Conservation (phyloP, 2,797 vertebrate species). For the Sciaenops ocellatus region DNA sequence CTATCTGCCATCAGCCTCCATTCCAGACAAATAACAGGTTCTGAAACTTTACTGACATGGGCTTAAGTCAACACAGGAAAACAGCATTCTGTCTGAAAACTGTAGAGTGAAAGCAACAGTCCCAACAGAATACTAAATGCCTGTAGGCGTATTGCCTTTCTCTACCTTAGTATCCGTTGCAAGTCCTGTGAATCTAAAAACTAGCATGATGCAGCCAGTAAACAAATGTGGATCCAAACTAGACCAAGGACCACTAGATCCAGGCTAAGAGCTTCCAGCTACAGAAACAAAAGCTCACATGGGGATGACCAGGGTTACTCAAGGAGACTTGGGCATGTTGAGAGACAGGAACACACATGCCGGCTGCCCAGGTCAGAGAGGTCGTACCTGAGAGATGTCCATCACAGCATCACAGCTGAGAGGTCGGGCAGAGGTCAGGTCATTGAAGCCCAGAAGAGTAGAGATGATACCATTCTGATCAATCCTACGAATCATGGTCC, state of each 20-base stretch:
- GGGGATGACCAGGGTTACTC: conserved; percentile 36
- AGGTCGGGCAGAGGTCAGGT: conserved; percentile 96
- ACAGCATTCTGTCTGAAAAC: conserved; percentile 24
- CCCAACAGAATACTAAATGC: conserved; percentile 15
- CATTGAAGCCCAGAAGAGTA: conserved; percentile 96
- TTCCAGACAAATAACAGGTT: not conserved
- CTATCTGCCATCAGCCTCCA: conserved; percentile 7
- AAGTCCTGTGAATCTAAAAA: conserved; percentile 25
- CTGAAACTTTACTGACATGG: conserved; percentile 1
- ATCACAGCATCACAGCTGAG: conserved; percentile 98
- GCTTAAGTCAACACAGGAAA: conserved; percentile 11
- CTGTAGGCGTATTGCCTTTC: conserved; percentile 2
- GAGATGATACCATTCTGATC: conserved; percentile 99
- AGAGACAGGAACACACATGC: conserved; percentile 39
- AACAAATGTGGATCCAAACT: conserved; percentile 33
- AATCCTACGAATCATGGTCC: conserved; percentile 96
- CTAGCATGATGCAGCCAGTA: not conserved
- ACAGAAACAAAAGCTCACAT: conserved; percentile 30
- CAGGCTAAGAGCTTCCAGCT: conserved; percentile 25
- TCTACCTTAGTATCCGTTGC: conserved; percentile 6
- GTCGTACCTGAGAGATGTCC: conserved; percentile 97
- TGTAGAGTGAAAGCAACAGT: not conserved
- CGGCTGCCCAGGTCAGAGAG: conserved; percentile 31
- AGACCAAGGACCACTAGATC: not conserved
- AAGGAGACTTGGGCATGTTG: conserved; percentile 32